Conservation (phyloP, 2,113 vertebrate species). For the Campylomormyrus numenius region DNA sequence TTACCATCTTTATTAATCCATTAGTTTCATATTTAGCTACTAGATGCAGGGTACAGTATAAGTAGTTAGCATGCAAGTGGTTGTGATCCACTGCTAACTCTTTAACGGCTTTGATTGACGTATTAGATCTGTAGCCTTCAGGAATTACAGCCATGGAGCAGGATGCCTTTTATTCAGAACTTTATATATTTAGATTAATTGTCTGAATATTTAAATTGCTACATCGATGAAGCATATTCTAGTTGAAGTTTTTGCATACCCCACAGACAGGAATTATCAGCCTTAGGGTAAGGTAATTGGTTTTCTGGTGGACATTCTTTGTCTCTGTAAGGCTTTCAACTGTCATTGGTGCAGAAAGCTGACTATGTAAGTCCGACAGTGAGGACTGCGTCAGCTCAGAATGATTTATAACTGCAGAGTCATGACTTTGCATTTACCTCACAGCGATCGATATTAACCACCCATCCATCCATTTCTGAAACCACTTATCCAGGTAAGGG, state of each 20-base stretch:
- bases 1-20: background rate
- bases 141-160: background rate
- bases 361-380: background rate
- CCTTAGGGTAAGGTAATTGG: background rate
- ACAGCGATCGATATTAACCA: background rate
- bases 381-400: background rate
- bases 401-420: slow-evolving; percentile 2
- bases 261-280: background rate
- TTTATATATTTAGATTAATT: background rate
- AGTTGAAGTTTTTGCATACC: background rate
- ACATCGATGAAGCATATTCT: background rate
- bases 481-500: background rate
- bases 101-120: background rate
- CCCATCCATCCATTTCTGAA: background rate
- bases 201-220: background rate
- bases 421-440: slow-evolving; percentile 2
- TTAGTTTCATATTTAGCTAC: background rate
- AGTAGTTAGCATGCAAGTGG: background rate
- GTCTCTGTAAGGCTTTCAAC: slow-evolving; percentile 1
- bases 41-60: background rate
- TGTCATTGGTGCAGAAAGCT: slow-evolving; percentile 5
- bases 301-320: background rate
- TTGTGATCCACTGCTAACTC: background rate
- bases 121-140: background rate
- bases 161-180: background rate